phyloP scores from a whole-genome alignment of 1,140 invertebrate genomes.

The Ceratina australensis region DNA sequence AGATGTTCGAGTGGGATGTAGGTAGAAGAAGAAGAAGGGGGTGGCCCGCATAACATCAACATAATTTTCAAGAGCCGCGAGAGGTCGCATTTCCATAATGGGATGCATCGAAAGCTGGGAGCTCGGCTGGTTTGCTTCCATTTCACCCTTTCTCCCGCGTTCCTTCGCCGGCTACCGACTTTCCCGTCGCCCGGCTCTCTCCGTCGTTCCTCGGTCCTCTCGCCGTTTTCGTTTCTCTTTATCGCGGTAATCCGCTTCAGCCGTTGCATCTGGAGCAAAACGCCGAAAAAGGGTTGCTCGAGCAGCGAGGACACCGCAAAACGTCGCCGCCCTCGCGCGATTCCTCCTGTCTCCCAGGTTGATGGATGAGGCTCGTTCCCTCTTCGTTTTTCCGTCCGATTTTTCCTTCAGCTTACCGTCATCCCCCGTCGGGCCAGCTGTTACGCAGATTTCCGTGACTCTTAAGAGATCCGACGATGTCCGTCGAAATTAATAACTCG shows the following conservation, averaged over 20 bases:
- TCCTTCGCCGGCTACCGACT: constrained; percentile 14
- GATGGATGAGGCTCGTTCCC: constrained; percentile 50
- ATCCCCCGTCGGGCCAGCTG: neutral
- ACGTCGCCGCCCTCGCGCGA: constrained; percentile 23
- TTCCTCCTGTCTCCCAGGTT: constrained; percentile 39
- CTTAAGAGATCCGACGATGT: neutral
- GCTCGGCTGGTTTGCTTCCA: constrained; percentile 55
- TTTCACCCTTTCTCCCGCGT: constrained; percentile 31
- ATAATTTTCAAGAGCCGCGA: constrained; percentile 74
- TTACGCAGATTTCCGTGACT: neutral
- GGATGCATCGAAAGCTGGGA: constrained; percentile 73
- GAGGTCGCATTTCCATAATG: constrained; percentile 76
- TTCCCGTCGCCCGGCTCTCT: constrained; percentile 26
- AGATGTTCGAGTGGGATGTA: constrained; percentile 19
- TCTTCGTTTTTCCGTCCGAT: neutral
- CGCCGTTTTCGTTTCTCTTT: neutral
- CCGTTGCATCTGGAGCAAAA: constrained; percentile 38
- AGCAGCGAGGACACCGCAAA: constrained; percentile 45
- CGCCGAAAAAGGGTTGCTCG: constrained; percentile 45
- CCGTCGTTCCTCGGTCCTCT: neutral
- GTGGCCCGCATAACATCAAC: constrained; percentile 73
- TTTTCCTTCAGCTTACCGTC: neutral
- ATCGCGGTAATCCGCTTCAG: constrained; percentile 24
- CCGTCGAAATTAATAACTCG: constrained; percentile 14
- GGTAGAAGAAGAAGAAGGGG: constrained; percentile 36